Evolutionary conservation across 2,797 vertebrate species (phyloP).

Genomic region (Myiotriccus ornatus): DNA sequence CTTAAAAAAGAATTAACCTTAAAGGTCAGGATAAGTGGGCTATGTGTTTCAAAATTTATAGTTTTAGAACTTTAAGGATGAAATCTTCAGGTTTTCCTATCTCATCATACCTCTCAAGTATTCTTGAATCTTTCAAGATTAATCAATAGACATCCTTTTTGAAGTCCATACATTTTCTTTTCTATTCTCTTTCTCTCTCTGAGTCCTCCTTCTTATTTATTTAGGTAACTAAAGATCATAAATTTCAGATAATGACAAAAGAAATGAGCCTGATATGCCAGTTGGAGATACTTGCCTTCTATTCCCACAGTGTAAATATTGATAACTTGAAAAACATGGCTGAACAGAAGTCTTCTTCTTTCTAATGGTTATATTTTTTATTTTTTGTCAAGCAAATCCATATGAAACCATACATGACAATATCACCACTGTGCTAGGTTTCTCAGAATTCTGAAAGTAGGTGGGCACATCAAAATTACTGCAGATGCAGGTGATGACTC

Average conservation of each 20-base stretch:
- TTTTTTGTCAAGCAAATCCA: background rate
- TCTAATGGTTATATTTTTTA: background rate
- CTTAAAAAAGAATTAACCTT: background rate
- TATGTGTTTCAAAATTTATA: background rate
- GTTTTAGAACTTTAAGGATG: background rate
- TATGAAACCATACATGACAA: background rate
- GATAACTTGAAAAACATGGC: background rate
- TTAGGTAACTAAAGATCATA: background rate
- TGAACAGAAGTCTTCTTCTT: background rate
- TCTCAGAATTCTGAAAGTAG: background rate
- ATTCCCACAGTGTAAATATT: background rate
- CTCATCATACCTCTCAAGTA: background rate
- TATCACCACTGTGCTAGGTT: background rate
- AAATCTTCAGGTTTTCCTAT: background rate
- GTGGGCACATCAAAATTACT: background rate
- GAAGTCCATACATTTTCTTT: background rate
- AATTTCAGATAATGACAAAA: background rate
- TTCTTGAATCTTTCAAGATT: background rate
- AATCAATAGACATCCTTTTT: background rate
- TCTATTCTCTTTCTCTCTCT: background rate
- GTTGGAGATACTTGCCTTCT: background rate
- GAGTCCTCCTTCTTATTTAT: background rate
- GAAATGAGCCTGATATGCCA: background rate
- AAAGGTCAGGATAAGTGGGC: background rate
- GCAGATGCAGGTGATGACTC: background rate